Evolutionary conservation across 2,888 invertebrate genomes (phyloP).

Genomic region (Eudemis profundana): DNA sequence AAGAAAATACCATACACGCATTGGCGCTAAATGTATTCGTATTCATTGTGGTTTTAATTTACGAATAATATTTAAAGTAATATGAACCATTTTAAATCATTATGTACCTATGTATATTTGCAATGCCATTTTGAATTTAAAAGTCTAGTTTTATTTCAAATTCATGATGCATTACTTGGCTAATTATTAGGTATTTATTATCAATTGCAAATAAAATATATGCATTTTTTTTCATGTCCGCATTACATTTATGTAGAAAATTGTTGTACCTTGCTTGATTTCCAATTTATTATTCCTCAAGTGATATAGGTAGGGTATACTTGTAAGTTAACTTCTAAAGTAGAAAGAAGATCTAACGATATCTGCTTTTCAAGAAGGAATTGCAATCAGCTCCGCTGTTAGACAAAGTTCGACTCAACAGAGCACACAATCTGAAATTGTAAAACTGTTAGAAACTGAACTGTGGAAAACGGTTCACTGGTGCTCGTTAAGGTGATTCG

Average conservation of each 20-base stretch:
- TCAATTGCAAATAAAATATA: no score
- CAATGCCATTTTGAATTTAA: no score
- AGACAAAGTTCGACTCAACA: constrained; percentile 73
- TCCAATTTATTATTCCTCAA: background rate
- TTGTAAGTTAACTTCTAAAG: constrained; percentile 28
- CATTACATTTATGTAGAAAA: no score
- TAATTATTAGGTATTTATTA: no score
- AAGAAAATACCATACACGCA: constrained; percentile 22
- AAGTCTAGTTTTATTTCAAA: no score
- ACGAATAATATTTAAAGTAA: no score
- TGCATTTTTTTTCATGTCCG: no score
- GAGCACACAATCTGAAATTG: constrained; percentile 72
- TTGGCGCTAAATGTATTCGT: background rate
- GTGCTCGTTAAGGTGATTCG: constrained; percentile 10
- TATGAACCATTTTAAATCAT: no score
- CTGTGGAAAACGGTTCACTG: constrained; percentile 52
- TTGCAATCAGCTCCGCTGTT: constrained; percentile 79
- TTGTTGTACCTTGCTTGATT: background rate
- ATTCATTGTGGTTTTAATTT: background rate
- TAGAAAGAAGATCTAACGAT: constrained; percentile 66
- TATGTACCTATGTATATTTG: no score
- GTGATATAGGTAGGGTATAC: no score
- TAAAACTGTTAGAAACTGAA: constrained; percentile 71
- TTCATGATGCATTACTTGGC: no score
- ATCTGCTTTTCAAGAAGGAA: constrained; percentile 63